Evolutionary conservation across 1,140 invertebrate species (phyloP).

Genomic region (Aradophagus sp.): DNA sequence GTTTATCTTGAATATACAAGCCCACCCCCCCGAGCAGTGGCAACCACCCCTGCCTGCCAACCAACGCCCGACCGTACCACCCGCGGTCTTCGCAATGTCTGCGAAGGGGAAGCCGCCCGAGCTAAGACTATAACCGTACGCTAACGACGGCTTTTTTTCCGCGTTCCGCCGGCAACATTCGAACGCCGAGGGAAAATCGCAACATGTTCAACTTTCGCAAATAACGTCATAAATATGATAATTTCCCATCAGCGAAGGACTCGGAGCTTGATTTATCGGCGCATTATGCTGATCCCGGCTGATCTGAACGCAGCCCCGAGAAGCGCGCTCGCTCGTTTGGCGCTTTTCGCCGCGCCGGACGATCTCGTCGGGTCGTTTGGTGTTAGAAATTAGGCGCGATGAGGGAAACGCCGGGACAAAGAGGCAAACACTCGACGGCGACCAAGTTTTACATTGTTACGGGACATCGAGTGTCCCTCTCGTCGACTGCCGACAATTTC

Average conservation of each 20-base stretch:
- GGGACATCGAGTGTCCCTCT: slow-evolving; percentile 70
- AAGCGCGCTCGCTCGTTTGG: too few relatives aligned
- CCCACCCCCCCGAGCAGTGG: slow-evolving; percentile 53
- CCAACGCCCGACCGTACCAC: slow-evolving; percentile 67
- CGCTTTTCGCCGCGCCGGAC: too few relatives aligned
- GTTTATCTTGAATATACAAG: slow-evolving; percentile 74
- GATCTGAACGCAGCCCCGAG: neutral
- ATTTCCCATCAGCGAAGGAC: slow-evolving; percentile 36
- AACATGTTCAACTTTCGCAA: slow-evolving; percentile 56
- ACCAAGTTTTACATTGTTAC: slow-evolving; percentile 67
- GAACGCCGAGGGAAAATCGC: slow-evolving; percentile 57
- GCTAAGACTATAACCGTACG: slow-evolving; percentile 54
- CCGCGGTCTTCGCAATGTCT: slow-evolving; percentile 66
- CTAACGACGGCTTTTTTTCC: slow-evolving; percentile 70
- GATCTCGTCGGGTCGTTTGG: too few relatives aligned
- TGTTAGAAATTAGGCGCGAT: slow-evolving; percentile 33
- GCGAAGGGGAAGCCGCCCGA: slow-evolving; percentile 54
- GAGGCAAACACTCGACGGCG: slow-evolving; percentile 32
- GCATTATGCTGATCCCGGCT: slow-evolving; percentile 38
- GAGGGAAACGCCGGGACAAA: slow-evolving; percentile 14
- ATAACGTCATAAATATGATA: slow-evolving; percentile 55
- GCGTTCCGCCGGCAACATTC: slow-evolving; percentile 57
- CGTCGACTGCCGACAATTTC: slow-evolving; percentile 66
- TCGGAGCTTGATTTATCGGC: slow-evolving; percentile 39
- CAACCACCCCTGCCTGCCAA: slow-evolving; percentile 61